phyloP scores from a whole-genome alignment of 2,888 invertebrate genomes.

The Drosophila flavopinicola region DNA sequence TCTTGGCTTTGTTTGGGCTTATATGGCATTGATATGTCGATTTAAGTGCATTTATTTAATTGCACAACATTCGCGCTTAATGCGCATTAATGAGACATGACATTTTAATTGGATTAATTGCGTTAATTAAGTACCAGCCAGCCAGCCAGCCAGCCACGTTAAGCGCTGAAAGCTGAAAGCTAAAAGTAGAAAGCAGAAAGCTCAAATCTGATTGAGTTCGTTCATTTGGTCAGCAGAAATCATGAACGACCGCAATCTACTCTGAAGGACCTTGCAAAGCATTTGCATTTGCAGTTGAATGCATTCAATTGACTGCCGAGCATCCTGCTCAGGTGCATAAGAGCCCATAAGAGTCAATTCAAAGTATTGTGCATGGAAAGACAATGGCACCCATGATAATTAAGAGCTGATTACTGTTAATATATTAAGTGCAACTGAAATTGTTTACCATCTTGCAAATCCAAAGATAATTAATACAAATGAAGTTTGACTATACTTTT shows the following conservation, averaged over 20 bases:
- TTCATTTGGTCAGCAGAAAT: conserved; percentile 37
- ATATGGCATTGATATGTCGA: conserved; percentile 57
- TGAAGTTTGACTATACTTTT: not conserved
- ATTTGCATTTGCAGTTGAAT: conserved; percentile 5
- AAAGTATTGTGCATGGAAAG: conserved; percentile 5
- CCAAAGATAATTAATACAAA: not conserved
- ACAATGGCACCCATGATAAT: conserved; percentile 9
- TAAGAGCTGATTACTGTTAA: not conserved
- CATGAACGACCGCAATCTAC: conserved; percentile 17
- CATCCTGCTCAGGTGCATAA: not conserved
- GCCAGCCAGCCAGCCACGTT: conserved; percentile 44
- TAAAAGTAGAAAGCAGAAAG: conserved; percentile 13
- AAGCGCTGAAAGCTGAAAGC: conserved; percentile 28
- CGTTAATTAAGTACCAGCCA: conserved; percentile 67
- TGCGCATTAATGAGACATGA: conserved; percentile 76
- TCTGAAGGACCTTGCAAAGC: not conserved
- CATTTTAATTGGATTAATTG: conserved; percentile 79
- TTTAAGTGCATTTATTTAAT: conserved; percentile 76
- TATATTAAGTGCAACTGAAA: not conserved
- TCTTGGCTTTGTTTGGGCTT: conserved; percentile 26
- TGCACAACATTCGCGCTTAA: conserved; percentile 71
- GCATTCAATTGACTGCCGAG: conserved; percentile 3
- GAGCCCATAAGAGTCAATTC: conserved; percentile 1
- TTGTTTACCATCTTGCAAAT: not conserved
- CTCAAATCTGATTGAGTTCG: conserved; percentile 55